Conservation (phyloP, 1,140 invertebrate genomes). For the Halictus rubicundus region DNA sequence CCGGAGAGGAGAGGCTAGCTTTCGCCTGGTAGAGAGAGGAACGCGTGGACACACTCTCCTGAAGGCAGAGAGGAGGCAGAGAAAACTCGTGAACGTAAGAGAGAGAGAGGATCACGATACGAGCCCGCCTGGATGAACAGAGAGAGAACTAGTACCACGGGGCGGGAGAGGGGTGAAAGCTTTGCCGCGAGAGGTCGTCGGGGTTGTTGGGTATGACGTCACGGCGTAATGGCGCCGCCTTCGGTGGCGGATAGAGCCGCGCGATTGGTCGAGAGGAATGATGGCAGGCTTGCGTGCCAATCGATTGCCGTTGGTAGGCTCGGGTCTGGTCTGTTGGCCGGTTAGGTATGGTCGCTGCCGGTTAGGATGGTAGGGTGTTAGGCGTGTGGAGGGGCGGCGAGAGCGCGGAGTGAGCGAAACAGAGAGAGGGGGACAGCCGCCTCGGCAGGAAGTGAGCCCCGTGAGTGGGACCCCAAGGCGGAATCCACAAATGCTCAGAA, state of each 20-base stretch:
- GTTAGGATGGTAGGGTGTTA: not conserved
- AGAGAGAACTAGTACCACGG: not conserved
- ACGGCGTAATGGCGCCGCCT: slow-evolving; percentile 60
- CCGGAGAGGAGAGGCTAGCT: slow-evolving; percentile 4
- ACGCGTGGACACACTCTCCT: slow-evolving; percentile 2
- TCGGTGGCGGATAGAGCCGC: slow-evolving; percentile 26
- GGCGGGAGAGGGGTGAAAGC: slow-evolving; percentile 19
- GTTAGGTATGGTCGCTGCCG: slow-evolving; percentile 50
- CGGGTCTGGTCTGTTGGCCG: slow-evolving; percentile 60
- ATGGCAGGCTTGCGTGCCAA: slow-evolving; percentile 78
- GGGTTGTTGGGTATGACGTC: slow-evolving; percentile 66
- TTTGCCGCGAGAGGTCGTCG: slow-evolving; percentile 68
- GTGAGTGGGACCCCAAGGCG: slow-evolving; percentile 61
- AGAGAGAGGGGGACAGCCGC: slow-evolving; percentile 48
- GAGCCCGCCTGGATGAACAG: not conserved
- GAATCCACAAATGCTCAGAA: slow-evolving; percentile 69
- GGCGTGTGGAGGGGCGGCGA: slow-evolving; percentile 18
- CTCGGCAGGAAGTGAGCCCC: slow-evolving; percentile 70
- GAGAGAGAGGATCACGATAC: slow-evolving; percentile 12
- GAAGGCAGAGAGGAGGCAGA: slow-evolving; percentile 7
- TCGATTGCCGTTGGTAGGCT: slow-evolving; percentile 72
- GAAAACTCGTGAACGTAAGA: not conserved
- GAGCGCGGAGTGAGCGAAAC: slow-evolving; percentile 32
- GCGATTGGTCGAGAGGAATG: slow-evolving; percentile 75
- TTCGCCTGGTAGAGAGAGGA: slow-evolving; percentile 14